Percentiles rank a stretch among this genome's conserved stretches.
Conservation (phyloP, 2,113 vertebrate genomes). For the Dryoscopus gambensis region DNA sequence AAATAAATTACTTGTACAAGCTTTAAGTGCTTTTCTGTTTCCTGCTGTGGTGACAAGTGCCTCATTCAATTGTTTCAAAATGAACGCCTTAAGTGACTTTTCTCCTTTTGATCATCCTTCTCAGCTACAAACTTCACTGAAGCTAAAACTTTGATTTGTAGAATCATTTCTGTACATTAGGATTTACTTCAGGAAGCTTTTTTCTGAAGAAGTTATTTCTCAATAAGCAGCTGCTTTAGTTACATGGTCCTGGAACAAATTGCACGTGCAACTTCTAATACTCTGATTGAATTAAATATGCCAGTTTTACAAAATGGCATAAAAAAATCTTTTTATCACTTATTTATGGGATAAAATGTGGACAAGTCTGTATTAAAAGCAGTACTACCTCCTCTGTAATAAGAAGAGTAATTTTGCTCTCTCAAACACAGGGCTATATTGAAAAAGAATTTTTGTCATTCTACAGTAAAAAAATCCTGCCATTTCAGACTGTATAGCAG, state of each 20-base stretch:
- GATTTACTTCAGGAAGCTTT: neutral
- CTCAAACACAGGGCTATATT: neutral
- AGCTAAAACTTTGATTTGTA: conserved; percentile 34
- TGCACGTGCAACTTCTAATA: neutral
- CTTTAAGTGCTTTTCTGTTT: conserved; percentile 58
- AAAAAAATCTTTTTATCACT: neutral
- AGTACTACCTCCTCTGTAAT: neutral
- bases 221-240: neutral
- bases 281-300: neutral
- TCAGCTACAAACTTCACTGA: conserved; percentile 16
- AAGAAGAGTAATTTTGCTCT: neutral
- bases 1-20: conserved; percentile 65
- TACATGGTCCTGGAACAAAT: neutral
- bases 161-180: neutral
- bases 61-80: conserved; percentile 65
- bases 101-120: conserved; percentile 20
- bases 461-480: neutral
- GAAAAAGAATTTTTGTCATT: neutral
- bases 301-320: neutral
- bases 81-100: conserved; percentile 50
- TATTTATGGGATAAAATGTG: neutral
- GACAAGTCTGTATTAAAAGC: neutral
- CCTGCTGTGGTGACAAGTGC: conserved; percentile 61
- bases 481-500: neutral
- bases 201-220: neutral